phyloP scores from a whole-genome alignment of 2,797 vertebrate genomes.

The Sebastes diploproa region DNA sequence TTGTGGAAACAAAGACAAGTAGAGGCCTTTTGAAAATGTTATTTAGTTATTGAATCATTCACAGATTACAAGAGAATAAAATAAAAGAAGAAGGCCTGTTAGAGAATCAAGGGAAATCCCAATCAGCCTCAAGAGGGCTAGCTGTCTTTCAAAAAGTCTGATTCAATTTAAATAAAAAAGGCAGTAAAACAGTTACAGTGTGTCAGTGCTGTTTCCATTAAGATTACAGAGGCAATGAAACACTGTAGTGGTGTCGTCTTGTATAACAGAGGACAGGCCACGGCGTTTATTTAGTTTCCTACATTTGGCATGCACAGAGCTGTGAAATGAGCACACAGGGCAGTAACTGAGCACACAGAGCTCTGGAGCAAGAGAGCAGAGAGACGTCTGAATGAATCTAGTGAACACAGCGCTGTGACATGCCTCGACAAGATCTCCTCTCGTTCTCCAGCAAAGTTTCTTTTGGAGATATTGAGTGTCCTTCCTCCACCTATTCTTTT shows the following conservation, averaged over 20 bases:
- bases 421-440: not conserved
- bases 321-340: conserved; percentile 28
- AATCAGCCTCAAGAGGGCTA: not conserved
- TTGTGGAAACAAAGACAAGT: not conserved
- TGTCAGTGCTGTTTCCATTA: not conserved
- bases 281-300: conserved; percentile 1
- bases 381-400: not conserved
- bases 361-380: not conserved
- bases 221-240: not conserved
- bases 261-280: not conserved
- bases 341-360: not conserved
- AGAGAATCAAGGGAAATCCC: not conserved
- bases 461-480: not conserved
- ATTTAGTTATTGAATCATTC: conserved; percentile 9
- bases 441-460: not conserved
- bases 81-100: not conserved
- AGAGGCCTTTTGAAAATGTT: not conserved
- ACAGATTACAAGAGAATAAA: not conserved
- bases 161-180: not conserved
- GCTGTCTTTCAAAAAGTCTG: not conserved
- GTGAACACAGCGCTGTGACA: not conserved
- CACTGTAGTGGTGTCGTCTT: not conserved
- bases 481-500: not conserved
- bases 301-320: conserved; percentile 11
- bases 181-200: not conserved